Conservation (phyloP, 1,140 invertebrate genomes). For the Drosophila tristis region DNA sequence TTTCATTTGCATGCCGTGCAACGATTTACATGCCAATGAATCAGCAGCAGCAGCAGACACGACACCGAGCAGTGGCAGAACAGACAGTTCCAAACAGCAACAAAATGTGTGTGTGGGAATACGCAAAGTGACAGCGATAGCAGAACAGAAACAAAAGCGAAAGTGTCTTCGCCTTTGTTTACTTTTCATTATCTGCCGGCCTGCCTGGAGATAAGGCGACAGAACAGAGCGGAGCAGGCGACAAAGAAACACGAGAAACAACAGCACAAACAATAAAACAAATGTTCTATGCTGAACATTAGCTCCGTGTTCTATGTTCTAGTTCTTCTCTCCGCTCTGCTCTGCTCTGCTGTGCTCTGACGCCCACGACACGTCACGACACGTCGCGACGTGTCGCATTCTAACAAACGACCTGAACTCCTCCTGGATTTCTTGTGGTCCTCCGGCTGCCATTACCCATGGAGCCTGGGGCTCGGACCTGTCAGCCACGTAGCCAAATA, state of each 20-base stretch:
- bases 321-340: neutral
- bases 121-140: conserved; percentile 13
- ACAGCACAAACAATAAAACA: conserved; percentile 58
- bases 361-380: conserved; percentile 60
- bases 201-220: conserved; percentile 32
- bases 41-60: conserved; percentile 26
- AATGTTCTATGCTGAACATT: conserved; percentile 61
- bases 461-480: conserved; percentile 12
- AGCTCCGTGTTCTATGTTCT: conserved; percentile 36
- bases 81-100: neutral
- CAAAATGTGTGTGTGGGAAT: conserved; percentile 9
- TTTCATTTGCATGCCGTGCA: conserved; percentile 49
- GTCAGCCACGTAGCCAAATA: conserved; percentile 57
- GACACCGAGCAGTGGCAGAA: neutral
- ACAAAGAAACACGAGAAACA: conserved; percentile 27
- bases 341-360: conserved; percentile 9
- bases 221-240: conserved; percentile 53
- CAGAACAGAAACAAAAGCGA: conserved; percentile 26
- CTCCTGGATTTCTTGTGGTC: conserved; percentile 14
- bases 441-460: conserved; percentile 5
- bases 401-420: conserved; percentile 49
- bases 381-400: conserved; percentile 64
- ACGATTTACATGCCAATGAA: conserved; percentile 78
- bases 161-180: conserved; percentile 61
- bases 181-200: conserved; percentile 77